These are phyloP conservation scores for Manis pentadactyla DNA, from an alignment of 2,797 vertebrate species.

Conservation along the genomic window DNA sequence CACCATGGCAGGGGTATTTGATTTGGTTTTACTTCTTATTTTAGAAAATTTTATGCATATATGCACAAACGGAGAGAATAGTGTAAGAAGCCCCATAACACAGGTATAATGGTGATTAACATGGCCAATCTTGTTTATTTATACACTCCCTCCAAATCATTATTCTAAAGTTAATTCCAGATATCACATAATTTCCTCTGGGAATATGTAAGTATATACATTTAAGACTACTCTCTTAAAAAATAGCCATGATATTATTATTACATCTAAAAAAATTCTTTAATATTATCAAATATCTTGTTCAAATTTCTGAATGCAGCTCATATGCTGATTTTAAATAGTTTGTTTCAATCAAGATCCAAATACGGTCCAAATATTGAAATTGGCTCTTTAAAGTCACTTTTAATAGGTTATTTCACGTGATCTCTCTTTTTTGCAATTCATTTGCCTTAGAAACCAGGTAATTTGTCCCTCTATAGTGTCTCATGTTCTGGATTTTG, in stretches of 20 bases:
- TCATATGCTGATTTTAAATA: neutral
- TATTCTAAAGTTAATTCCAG: slow-evolving; percentile 5
- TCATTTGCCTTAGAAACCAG: neutral
- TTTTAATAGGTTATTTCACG: neutral
- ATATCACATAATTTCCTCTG: neutral
- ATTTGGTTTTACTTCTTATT: neutral
- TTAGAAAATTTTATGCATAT: neutral
- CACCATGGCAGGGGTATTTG: neutral
- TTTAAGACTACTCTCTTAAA: slow-evolving; percentile 1
- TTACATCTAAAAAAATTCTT: neutral
- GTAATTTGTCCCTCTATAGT: neutral
- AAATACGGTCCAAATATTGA: neutral
- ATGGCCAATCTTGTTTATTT: neutral
- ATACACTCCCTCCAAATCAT: neutral
- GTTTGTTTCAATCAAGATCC: neutral
- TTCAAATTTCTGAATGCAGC: neutral
- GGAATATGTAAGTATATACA: neutral
- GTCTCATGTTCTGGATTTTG: neutral
- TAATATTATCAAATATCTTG: neutral
- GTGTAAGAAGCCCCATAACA: neutral
- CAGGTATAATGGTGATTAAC: neutral
- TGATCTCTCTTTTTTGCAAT: neutral
- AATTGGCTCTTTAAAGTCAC: neutral
- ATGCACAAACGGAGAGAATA: neutral
- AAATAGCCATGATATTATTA: neutral